These are phyloP conservation scores for Micromesistius poutassou DNA, from an alignment of 2,797 vertebrate genomes.

Conservation along the genomic window DNA sequence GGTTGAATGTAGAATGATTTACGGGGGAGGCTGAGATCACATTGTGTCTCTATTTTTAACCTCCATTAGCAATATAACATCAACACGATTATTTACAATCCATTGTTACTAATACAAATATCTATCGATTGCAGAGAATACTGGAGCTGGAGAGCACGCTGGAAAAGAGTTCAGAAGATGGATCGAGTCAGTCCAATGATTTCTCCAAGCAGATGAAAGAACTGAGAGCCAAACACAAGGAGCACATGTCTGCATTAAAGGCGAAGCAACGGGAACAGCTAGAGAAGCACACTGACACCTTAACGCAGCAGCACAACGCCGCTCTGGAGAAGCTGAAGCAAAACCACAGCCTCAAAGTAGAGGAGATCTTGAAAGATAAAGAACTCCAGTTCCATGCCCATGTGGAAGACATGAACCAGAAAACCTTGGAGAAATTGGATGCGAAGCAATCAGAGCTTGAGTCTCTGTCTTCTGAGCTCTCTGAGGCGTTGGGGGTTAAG, in stretches of 20 bases:
- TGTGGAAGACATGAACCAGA: conserved; percentile 90
- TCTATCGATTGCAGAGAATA: conserved; percentile 81
- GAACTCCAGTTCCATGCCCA: conserved; percentile 82
- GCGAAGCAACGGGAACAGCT: conserved; percentile 79
- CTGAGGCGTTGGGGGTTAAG: conserved; percentile 75
- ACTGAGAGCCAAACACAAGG: conserved; percentile 75
- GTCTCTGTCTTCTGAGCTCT: conserved; percentile 79
- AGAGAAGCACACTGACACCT: conserved; percentile 69
- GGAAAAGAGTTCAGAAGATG: conserved; percentile 73
- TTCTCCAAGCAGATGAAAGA: conserved; percentile 73
- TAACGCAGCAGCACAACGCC: conserved; percentile 71
- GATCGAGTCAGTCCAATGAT: conserved; percentile 67
- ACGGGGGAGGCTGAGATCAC: neutral
- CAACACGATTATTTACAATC: neutral
- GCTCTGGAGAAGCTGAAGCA: conserved; percentile 75
- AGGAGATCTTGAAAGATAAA: conserved; percentile 79
- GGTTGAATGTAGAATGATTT: neutral
- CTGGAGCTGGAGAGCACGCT: conserved; percentile 89
- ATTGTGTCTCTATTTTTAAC: conserved; percentile 14
- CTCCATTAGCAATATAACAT: neutral
- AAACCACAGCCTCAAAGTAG: conserved; percentile 73
- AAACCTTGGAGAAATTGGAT: conserved; percentile 86
- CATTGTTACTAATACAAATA: conserved; percentile 17
- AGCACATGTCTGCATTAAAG: conserved; percentile 75
- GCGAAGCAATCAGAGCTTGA: conserved; percentile 88